These are phyloP conservation scores for Hymenochirus boettgeri DNA, from an alignment of 2,113 vertebrate genomes.

Conservation along the genomic window DNA sequence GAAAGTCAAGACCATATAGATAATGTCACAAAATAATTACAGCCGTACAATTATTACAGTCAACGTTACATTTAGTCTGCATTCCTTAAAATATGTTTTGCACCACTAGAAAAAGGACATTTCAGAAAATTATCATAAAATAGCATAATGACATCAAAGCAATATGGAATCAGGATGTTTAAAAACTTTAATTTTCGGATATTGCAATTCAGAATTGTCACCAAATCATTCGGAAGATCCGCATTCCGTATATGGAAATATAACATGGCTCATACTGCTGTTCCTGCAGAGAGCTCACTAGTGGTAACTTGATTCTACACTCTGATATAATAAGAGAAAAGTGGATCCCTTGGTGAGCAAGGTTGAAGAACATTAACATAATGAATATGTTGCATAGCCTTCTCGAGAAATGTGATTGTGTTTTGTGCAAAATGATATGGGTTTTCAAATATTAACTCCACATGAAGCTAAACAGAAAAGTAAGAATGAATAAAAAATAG, in stretches of 20 bases:
- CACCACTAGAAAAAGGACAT: too few species aligned
- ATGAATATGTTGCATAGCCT: constrained; percentile 31
- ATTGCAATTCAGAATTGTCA: neutral
- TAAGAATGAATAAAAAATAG: neutral
- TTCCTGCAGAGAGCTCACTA: constrained; percentile 18
- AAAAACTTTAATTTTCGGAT: neutral
- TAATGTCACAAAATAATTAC: too few species aligned
- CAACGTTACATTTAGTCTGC: too few species aligned
- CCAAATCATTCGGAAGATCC: constrained; percentile 12
- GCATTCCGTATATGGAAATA: constrained; percentile 2
- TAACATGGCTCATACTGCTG: neutral
- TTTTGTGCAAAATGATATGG: constrained; percentile 34
- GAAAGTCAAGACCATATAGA: too few species aligned
- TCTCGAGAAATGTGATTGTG: constrained; percentile 22
- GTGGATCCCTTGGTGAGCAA: constrained; percentile 25
- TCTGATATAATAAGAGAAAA: constrained; percentile 28
- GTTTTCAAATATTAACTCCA: constrained; percentile 23
- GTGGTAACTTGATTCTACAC: constrained; percentile 21
- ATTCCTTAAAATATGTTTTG: too few species aligned
- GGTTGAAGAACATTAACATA: constrained; percentile 31
- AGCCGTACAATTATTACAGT: too few species aligned
- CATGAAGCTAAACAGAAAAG: constrained; percentile 7
- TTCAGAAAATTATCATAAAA: too few species aligned
- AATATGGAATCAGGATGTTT: too few species aligned
- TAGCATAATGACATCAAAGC: too few species aligned